phyloP scores from a whole-genome alignment of 2,797 vertebrate species.

The Nannoperca obscura region DNA sequence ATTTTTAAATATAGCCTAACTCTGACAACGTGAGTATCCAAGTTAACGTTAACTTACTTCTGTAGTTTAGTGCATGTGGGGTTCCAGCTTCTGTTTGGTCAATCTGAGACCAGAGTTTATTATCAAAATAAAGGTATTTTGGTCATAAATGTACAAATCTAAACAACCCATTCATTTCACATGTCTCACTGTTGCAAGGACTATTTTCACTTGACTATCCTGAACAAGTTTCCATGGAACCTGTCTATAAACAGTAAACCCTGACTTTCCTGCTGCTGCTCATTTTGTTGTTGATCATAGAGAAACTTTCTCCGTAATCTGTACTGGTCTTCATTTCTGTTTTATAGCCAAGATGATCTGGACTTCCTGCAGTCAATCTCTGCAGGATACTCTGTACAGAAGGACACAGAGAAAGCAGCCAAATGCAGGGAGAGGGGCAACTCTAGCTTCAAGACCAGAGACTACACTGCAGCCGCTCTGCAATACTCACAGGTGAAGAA shows the following conservation, averaged over 20 bases:
- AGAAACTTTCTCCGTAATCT: neutral
- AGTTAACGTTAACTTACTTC: neutral
- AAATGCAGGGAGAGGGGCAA: constrained; percentile 88
- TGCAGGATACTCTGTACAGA: constrained; percentile 68
- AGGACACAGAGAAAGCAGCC: constrained; percentile 79
- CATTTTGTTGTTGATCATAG: neutral
- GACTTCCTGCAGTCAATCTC: constrained; percentile 79
- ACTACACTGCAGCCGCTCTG: constrained; percentile 83
- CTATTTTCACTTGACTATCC: neutral
- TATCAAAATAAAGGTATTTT: neutral
- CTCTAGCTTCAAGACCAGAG: constrained; percentile 83
- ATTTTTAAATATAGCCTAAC: constrained; percentile 73
- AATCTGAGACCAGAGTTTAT: neutral
- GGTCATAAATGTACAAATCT: neutral
- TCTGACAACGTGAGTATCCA: constrained; percentile 76
- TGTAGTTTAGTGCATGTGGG: neutral
- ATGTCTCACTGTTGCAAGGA: neutral
- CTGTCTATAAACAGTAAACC: neutral
- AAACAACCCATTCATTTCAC: too few species aligned
- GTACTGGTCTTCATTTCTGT: constrained; percentile 9
- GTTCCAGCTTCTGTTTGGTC: neutral
- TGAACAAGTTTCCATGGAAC: neutral
- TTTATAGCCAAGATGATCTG: constrained; percentile 85
- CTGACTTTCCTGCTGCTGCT: neutral
- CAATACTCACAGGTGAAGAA: constrained; percentile 89